Conservation (phyloP, 2,888 invertebrate genomes). For the Branchellion lobata region DNA sequence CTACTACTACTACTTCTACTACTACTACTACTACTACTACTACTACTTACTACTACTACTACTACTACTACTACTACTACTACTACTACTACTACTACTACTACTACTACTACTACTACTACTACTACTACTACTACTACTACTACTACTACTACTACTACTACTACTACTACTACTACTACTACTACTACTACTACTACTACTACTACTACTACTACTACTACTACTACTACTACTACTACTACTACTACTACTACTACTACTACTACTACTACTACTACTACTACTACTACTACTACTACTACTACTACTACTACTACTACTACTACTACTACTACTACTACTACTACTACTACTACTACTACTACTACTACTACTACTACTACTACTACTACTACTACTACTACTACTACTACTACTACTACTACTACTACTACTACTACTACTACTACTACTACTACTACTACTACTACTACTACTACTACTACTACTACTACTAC, state of each 20-base stretch:
- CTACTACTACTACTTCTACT: not conserved
- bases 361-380: conserved; percentile 24
- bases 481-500: conserved; percentile 21
- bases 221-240: not conserved
- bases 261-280: no score
- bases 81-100: conserved; percentile 29
- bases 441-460: conserved; percentile 25
- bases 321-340: conserved; percentile 29
- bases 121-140: conserved; percentile 29
- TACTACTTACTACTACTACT: conserved; percentile 23
- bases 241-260: no score
- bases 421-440: conserved; percentile 29
- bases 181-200: conserved; percentile 29
- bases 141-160: conserved; percentile 25
- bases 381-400: conserved; percentile 24
- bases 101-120: conserved; percentile 27
- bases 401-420: conserved; percentile 27
- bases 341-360: conserved; percentile 5
- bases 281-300: conserved; percentile 11
- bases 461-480: conserved; percentile 26
- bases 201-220: conserved; percentile 18
- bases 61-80: conserved; percentile 18
- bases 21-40: no score
- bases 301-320: conserved; percentile 29
- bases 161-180: conserved; percentile 16